Percentiles rank a stretch among this genome's conserved stretches.
phyloP scores from a whole-genome alignment of 2,113 vertebrate species.

The Catagonus wagneri region DNA sequence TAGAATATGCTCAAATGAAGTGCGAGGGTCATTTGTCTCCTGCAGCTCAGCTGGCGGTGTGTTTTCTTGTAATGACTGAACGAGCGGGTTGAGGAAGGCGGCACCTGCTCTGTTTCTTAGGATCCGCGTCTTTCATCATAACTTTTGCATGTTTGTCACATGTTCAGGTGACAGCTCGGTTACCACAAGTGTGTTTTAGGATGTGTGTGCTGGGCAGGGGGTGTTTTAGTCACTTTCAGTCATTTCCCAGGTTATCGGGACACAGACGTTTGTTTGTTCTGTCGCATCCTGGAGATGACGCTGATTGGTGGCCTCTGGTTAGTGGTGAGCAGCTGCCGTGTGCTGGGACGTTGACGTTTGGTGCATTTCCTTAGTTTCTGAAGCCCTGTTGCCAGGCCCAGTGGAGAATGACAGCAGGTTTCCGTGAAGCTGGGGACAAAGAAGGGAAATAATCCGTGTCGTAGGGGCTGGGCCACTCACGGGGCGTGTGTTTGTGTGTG shows the following conservation, averaged over 20 bases:
- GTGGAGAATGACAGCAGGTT: neutral
- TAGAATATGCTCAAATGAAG: neutral
- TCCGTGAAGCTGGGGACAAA: neutral
- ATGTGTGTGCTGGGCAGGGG: neutral
- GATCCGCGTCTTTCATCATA: rapidly evolving
- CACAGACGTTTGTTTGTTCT: neutral
- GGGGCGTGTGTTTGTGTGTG: neutral
- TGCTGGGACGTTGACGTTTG: rapidly evolving
- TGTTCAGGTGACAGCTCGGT: neutral
- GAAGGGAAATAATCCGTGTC: rapidly evolving
- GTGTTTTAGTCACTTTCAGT: rapidly evolving
- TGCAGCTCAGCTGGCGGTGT: rapidly evolving
- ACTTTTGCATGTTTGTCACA: rapidly evolving
- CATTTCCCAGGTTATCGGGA: rapidly evolving
- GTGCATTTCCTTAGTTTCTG: neutral
- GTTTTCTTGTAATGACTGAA: rapidly evolving
- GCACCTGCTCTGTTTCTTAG: rapidly evolving
- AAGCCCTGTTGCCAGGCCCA: neutral
- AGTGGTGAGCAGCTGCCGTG: neutral
- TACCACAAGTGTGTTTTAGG: rapidly evolving
- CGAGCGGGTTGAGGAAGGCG: rapidly evolving
- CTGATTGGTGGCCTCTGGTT: rapidly evolving
- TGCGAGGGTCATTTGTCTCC: neutral
- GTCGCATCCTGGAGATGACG: neutral
- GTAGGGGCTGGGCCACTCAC: rapidly evolving